Conservation (phyloP, 2,113 vertebrate genomes). For the Corythoichthys intestinalis region DNA sequence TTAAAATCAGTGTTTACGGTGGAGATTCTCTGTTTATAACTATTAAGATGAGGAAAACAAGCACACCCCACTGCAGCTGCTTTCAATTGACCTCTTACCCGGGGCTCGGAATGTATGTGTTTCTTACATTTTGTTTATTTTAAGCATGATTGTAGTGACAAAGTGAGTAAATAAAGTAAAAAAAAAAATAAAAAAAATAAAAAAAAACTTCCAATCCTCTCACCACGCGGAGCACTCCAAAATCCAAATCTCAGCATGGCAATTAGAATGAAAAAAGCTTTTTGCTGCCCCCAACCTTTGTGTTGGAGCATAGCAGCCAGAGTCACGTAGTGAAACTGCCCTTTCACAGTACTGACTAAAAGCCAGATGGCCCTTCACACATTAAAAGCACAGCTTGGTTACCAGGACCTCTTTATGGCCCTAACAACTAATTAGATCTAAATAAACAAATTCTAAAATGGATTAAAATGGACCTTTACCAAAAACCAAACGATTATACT, state of each 20-base stretch:
- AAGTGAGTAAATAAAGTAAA: not conserved
- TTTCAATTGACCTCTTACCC: not conserved
- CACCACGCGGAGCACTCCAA: slow-evolving; percentile 14
- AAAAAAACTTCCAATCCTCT: slow-evolving; percentile 1
- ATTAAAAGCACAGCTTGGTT: slow-evolving; percentile 62
- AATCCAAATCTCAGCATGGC: slow-evolving; percentile 28
- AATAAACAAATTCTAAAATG: slow-evolving; percentile 44
- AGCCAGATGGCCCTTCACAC: slow-evolving; percentile 60
- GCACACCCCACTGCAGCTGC: not conserved
- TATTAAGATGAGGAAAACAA: not conserved
- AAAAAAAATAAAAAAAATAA: not conserved
- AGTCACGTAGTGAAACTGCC: slow-evolving; percentile 28
- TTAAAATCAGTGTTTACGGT: not conserved
- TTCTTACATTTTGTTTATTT: not conserved
- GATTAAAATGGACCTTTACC: slow-evolving; percentile 10
- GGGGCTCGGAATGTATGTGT: not conserved
- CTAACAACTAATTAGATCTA: slow-evolving; percentile 45
- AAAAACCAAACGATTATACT: slow-evolving; percentile 22
- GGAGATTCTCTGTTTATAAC: not conserved
- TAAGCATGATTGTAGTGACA: not conserved
- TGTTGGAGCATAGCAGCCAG: slow-evolving; percentile 52
- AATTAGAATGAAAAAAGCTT: slow-evolving; percentile 56
- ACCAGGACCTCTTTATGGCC: slow-evolving; percentile 41
- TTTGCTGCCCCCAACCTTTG: slow-evolving; percentile 63
- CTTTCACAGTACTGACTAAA: slow-evolving; percentile 28